phyloP scores from a whole-genome alignment of 2,113 vertebrate genomes.

The Pycnonotus jocosus region DNA sequence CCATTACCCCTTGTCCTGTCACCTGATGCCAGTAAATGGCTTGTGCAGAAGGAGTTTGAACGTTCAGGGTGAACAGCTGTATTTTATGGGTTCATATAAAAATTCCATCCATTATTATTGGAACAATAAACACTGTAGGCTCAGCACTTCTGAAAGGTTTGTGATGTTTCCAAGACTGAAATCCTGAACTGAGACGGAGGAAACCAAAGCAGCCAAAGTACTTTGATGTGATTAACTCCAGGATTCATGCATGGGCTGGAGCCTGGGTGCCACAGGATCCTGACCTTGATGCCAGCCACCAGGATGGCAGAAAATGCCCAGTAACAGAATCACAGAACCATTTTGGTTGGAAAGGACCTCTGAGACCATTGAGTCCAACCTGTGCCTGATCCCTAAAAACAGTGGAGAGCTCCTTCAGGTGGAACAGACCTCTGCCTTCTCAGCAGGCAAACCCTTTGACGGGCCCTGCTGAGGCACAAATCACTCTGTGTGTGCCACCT shows the following conservation, averaged over 20 bases:
- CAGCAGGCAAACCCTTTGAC: not conserved
- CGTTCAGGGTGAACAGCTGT: not conserved
- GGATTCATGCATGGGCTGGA: not conserved
- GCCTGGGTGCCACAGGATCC: not conserved
- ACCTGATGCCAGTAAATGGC: not conserved
- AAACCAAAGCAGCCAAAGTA: not conserved
- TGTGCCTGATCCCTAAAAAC: fast-evolving
- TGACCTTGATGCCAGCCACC: fast-evolving
- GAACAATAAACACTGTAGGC: not conserved
- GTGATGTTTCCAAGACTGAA: not conserved
- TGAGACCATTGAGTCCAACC: not conserved
- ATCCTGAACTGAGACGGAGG: not conserved
- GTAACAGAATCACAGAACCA: not conserved
- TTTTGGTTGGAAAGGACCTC: not conserved
- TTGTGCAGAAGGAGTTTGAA: not conserved
- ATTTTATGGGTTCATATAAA: not conserved
- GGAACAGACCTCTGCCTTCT: not conserved
- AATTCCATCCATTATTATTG: not conserved
- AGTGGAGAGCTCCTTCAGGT: not conserved
- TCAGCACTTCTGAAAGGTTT: not conserved
- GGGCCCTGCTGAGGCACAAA: not conserved
- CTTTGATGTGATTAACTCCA: not conserved
- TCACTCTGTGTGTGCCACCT: not conserved
- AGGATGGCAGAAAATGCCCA: not conserved
- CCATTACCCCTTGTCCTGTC: not conserved